phyloP scores from a whole-genome alignment of 2,113 vertebrate species.

The Propithecus coquereli region DNA sequence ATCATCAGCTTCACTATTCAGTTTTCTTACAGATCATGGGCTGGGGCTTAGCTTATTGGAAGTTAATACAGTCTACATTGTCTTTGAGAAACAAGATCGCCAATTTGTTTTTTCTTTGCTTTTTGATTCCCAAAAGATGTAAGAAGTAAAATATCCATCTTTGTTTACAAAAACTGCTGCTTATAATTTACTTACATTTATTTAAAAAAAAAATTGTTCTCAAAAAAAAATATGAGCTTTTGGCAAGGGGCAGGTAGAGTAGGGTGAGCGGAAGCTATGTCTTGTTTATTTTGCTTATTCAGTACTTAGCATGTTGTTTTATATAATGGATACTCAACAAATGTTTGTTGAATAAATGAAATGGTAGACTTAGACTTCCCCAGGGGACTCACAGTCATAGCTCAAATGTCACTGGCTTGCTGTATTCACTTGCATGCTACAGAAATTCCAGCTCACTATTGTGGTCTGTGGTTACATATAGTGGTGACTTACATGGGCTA shows the following conservation, averaged over 20 bases:
- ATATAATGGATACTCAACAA: neutral
- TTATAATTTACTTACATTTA: neutral
- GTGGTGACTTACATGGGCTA: neutral
- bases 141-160: neutral
- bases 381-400: neutral
- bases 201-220: neutral
- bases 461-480: neutral
- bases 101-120: neutral
- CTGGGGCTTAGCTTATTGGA: neutral
- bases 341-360: neutral
- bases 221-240: neutral
- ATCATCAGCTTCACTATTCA: neutral
- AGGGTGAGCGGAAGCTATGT: neutral
- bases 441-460: neutral
- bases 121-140: neutral
- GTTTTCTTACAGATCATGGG: neutral
- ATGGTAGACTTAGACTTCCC: neutral
- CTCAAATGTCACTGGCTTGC: neutral
- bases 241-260: neutral
- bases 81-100: neutral
- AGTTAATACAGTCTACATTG: neutral
- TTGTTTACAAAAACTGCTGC: neutral
- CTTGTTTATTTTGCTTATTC: neutral
- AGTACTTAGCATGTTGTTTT: neutral
- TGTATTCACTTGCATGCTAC: neutral